Evolutionary conservation across 2,797 vertebrate species (phyloP).

Genomic region (Lepilemur ruficaudatus): DNA sequence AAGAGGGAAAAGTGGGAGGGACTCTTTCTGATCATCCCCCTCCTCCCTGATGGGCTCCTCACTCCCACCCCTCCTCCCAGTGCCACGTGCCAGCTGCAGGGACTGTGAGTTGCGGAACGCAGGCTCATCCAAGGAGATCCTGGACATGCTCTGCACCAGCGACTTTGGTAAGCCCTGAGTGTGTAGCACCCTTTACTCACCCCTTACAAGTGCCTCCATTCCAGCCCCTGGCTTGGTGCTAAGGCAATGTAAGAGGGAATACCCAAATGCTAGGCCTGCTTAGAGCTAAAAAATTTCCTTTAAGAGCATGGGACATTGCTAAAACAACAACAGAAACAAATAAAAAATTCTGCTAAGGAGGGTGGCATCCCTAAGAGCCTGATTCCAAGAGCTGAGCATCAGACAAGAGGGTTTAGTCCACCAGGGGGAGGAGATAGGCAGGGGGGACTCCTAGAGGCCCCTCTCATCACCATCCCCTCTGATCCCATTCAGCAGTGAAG

Average conservation of each 20-base stretch:
- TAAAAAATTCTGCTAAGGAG: background rate
- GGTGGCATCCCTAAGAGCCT: background rate
- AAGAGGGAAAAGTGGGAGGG: background rate
- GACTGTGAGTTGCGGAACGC: conserved; percentile 90
- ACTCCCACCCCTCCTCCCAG: conserved; percentile 70
- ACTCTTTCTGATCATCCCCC: background rate
- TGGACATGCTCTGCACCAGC: conserved; percentile 89
- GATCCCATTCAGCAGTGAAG: conserved; percentile 86
- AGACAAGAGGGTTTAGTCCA: background rate
- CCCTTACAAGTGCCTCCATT: background rate
- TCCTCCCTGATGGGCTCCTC: background rate
- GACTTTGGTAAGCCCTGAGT: conserved; percentile 89
- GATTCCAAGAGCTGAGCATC: background rate
- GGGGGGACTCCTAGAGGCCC: background rate
- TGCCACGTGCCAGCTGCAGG: conserved; percentile 89
- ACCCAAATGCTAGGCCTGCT: background rate
- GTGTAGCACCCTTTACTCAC: background rate
- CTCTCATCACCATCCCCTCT: background rate
- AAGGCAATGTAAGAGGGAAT: background rate
- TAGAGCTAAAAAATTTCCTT: background rate
- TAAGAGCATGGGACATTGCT: background rate
- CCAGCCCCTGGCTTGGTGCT: background rate
- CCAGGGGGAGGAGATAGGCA: background rate
- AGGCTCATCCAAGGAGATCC: conserved; percentile 85
- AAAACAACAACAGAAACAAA: background rate